phyloP scores from a whole-genome alignment of 2,888 invertebrate species.

The Phyllotreta striolata region DNA sequence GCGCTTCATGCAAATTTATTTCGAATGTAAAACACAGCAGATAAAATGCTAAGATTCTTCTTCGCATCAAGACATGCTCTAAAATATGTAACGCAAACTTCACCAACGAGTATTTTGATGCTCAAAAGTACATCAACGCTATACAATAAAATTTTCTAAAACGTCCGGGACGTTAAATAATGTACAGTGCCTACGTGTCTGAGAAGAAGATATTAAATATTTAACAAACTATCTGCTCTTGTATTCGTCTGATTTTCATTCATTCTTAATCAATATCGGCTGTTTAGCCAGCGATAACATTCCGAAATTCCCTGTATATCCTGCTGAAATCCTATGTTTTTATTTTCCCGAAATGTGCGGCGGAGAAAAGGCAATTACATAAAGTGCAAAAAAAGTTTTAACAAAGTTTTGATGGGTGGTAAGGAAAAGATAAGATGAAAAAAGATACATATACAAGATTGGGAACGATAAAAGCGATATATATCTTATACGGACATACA shows the following conservation, averaged over 20 bases:
- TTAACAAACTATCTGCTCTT: conserved; percentile 29
- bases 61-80: conserved; percentile 27
- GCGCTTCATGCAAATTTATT: no score
- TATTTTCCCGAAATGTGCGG: conserved; percentile 14
- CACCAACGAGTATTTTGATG: conserved; percentile 26
- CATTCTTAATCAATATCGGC: conserved; percentile 17
- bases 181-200: conserved; percentile 19
- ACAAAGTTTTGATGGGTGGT: not conserved
- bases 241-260: conserved; percentile 17
- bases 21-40: not conserved
- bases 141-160: conserved; percentile 29
- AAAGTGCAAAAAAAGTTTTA: conserved; percentile 25
- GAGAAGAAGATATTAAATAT: conserved; percentile 25
- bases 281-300: conserved; percentile 5
- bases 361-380: conserved; percentile 29
- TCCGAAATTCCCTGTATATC: not conserved
- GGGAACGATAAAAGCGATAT: conserved; percentile 11
- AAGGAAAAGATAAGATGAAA: conserved; percentile 3
- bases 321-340: conserved; percentile 19
- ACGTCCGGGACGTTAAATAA: conserved; percentile 28
- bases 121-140: conserved; percentile 31
- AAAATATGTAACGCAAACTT: conserved; percentile 30
- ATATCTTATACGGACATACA: conserved; percentile 11
- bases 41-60: conserved; percentile 21
- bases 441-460: conserved; percentile 15